Conservation (phyloP, 2,113 vertebrate genomes). For the Boulengeromyrus knoepffleri region DNA sequence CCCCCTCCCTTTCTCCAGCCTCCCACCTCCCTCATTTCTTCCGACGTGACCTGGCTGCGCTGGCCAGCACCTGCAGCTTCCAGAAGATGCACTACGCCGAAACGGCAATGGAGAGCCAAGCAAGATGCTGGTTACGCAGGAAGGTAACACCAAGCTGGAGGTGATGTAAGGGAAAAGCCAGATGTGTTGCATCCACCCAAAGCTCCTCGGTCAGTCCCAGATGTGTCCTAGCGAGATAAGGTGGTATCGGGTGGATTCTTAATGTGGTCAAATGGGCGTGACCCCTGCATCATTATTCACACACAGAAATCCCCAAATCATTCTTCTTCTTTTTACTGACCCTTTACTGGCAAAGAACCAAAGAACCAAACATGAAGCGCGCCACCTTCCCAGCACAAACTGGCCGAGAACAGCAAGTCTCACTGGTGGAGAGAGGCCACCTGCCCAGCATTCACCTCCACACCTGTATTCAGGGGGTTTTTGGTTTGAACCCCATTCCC, state of each 20-base stretch:
- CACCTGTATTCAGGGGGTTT: background rate
- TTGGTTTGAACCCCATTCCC: background rate
- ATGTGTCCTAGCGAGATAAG: background rate
- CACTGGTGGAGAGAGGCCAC: background rate
- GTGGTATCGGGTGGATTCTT: background rate
- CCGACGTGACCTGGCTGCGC: background rate
- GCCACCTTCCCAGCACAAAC: background rate
- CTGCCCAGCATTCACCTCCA: background rate
- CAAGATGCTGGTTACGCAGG: background rate
- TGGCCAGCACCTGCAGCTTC: background rate
- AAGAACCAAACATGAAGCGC: background rate
- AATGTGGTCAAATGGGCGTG: background rate
- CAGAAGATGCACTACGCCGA: background rate
- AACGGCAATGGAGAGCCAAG: background rate
- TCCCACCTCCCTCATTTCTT: background rate
- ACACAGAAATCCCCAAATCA: background rate
- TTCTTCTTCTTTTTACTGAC: background rate
- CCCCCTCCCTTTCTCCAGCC: background rate
- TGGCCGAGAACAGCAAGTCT: background rate
- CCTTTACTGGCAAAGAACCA: background rate
- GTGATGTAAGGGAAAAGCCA: background rate
- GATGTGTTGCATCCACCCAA: background rate
- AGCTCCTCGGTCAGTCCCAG: background rate
- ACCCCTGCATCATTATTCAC: background rate
- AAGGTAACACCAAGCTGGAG: background rate